Percentiles rank a stretch among this genome's conserved stretches.
These are phyloP conservation scores for Cyanocitta stelleri DNA, from an alignment of 2,113 vertebrate species.

Conservation along the genomic window DNA sequence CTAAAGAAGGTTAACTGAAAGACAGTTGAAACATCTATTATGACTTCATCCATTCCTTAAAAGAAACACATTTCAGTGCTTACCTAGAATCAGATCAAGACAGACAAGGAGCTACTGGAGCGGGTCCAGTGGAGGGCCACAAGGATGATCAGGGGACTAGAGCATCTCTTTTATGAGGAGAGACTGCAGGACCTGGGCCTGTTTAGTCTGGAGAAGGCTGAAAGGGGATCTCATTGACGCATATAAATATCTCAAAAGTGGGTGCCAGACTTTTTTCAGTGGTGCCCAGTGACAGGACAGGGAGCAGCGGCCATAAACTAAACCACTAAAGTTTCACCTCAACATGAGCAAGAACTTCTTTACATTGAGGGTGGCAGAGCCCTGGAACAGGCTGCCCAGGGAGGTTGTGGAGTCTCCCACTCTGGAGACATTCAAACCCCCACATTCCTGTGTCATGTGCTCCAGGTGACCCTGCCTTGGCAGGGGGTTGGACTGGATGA, in stretches of 20 bases:
- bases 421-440: background rate
- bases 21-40: background rate
- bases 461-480: background rate
- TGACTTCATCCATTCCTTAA: background rate
- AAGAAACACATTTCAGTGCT: background rate
- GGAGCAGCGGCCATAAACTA: background rate
- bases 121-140: background rate
- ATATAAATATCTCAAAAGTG: background rate
- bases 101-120: background rate
- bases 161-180: background rate
- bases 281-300: background rate
- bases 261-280: background rate
- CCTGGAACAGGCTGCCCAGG: background rate
- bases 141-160: background rate
- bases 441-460: background rate
- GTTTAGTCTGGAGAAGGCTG: background rate
- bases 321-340: background rate
- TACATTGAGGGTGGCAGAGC: background rate
- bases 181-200: background rate
- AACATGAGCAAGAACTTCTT: background rate
- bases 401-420: background rate
- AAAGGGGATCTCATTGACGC: rapidly evolving
- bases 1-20: slow-evolving; percentile 66
- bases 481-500: background rate
- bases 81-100: background rate